These are phyloP conservation scores for Melopsittacus undulatus DNA, from an alignment of 2,797 vertebrate genomes.

Conservation along the genomic window DNA sequence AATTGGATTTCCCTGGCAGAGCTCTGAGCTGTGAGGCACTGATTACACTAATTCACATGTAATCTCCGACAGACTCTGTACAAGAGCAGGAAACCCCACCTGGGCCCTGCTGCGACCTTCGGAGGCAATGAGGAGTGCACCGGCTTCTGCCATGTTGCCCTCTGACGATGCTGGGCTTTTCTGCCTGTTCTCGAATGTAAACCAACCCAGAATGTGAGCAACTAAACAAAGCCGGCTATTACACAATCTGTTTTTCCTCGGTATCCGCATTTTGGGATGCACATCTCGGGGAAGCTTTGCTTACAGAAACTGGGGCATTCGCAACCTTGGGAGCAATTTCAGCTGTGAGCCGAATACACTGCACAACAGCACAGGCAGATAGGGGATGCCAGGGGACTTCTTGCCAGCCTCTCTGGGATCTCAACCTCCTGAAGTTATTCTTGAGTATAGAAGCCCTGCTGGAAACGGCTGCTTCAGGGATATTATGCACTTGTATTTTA, in stretches of 20 bases:
- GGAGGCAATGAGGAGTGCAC: rapidly evolving
- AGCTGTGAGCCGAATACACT: background rate
- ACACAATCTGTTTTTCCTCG: background rate
- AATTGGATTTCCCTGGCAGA: background rate
- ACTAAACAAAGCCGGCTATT: slow-evolving; percentile 4
- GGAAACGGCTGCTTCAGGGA: background rate
- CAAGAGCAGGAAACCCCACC: no score
- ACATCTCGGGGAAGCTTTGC: background rate
- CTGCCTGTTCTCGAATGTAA: background rate
- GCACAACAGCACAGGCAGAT: background rate
- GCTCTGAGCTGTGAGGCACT: background rate
- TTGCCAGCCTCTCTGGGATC: background rate
- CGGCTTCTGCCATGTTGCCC: rapidly evolving
- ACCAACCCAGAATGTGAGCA: background rate
- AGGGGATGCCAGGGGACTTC: background rate
- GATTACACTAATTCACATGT: no score
- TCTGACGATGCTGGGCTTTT: background rate
- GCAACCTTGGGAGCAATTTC: background rate
- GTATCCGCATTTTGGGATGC: background rate
- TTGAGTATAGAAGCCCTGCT: background rate
- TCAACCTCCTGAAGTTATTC: background rate
- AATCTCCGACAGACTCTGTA: no score
- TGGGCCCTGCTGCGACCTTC: no score
- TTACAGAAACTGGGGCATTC: background rate
- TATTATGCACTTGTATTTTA: background rate